Conservation (phyloP, 2,113 vertebrate genomes). For the Anhinga anhinga region DNA sequence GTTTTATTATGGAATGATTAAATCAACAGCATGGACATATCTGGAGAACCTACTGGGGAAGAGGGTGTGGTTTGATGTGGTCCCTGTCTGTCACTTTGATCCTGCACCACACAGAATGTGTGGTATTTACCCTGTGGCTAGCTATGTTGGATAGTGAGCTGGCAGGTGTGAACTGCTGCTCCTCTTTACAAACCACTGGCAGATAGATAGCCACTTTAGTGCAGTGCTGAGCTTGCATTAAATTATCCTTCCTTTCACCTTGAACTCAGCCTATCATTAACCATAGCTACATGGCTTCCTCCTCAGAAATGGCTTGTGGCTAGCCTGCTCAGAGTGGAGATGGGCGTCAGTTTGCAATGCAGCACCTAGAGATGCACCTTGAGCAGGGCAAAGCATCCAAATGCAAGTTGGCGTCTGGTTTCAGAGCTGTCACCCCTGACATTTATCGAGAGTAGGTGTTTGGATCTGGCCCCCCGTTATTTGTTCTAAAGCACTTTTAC, state of each 20-base stretch:
- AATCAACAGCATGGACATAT: neutral
- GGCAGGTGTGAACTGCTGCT: neutral
- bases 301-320: neutral
- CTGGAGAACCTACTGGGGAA: neutral
- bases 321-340: rapidly evolving
- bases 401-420: neutral
- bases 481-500: neutral
- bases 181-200: neutral
- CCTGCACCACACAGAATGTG: neutral
- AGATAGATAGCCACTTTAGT: neutral
- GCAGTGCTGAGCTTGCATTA: rapidly evolving
- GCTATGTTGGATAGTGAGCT: neutral
- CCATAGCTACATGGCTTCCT: neutral
- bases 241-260: neutral
- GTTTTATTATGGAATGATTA: neutral
- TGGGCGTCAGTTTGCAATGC: neutral
- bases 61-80: neutral
- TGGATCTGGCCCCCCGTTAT: neutral
- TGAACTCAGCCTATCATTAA: neutral
- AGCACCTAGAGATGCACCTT: neutral
- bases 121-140: neutral
- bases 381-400: neutral
- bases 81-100: neutral
- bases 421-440: neutral
- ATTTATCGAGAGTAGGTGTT: neutral